phyloP scores from a whole-genome alignment of 2,888 invertebrate species.

The Parelbella ahira region DNA sequence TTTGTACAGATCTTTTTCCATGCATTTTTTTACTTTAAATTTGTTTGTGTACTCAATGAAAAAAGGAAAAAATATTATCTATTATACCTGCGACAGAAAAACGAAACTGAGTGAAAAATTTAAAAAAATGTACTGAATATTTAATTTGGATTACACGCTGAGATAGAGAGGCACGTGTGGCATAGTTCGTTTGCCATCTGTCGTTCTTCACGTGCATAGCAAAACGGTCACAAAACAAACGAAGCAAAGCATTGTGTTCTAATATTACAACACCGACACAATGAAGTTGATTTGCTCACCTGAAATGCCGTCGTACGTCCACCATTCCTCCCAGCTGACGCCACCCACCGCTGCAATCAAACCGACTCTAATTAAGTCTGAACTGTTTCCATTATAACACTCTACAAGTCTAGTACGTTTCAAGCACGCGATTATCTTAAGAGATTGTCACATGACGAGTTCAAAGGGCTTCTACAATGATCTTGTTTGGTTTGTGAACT shows the following conservation, averaged over 20 bases:
- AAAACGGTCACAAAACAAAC: background rate
- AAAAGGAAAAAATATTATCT: too few species aligned
- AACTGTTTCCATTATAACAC: constrained; percentile 51
- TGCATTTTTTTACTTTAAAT: too few species aligned
- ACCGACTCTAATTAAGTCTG: constrained; percentile 70
- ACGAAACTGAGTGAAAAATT: too few species aligned
- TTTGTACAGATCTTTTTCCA: too few species aligned
- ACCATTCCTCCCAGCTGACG: constrained; percentile 97
- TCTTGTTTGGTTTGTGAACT: too few species aligned
- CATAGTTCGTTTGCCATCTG: background rate
- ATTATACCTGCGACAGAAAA: too few species aligned
- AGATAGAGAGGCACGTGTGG: background rate
- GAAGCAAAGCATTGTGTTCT: constrained; percentile 1
- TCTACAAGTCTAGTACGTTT: constrained; percentile 25
- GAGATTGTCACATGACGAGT: too few species aligned
- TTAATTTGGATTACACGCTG: too few species aligned
- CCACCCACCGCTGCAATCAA: constrained; percentile 85
- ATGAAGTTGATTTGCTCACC: constrained; percentile 80
- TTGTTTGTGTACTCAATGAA: too few species aligned
- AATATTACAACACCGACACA: constrained; percentile 21
- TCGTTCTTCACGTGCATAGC: background rate
- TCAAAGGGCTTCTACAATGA: too few species aligned
- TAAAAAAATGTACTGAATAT: too few species aligned
- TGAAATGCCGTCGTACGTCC: constrained; percentile 97
- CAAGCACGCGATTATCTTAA: constrained; percentile 24